Evolutionary conservation across 1,140 invertebrate genomes (phyloP).

Genomic region (Brachionus manjavacas): DNA sequence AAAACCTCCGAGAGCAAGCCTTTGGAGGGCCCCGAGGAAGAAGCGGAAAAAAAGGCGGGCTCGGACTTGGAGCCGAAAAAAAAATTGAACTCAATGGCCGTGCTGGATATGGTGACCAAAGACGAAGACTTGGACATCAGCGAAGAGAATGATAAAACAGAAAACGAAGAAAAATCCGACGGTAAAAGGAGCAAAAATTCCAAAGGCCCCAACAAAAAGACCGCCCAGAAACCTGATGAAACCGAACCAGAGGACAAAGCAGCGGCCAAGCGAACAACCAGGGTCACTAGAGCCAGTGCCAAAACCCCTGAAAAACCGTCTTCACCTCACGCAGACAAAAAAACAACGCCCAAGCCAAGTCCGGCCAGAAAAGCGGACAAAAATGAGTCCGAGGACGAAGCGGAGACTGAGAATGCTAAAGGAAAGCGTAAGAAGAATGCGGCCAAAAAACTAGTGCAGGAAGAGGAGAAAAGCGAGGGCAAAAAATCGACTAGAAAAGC

Average conservation of each 20-base stretch:
- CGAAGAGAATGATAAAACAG: constrained; percentile 27
- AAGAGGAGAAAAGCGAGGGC: not conserved
- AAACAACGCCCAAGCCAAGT: not conserved
- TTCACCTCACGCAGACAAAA: not conserved
- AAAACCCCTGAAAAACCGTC: constrained; percentile 1
- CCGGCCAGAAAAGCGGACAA: not conserved
- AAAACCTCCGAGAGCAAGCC: not conserved
- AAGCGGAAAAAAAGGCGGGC: not conserved
- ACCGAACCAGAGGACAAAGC: not conserved
- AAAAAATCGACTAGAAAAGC: not conserved
- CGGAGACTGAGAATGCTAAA: not conserved
- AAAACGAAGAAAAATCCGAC: not conserved
- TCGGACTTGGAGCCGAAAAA: not conserved
- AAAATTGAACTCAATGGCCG: not conserved
- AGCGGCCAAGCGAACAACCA: not conserved
- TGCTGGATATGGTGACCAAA: constrained; percentile 12
- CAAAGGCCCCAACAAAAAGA: not conserved
- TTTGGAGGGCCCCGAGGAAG: not conserved
- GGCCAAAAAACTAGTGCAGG: constrained; percentile 18
- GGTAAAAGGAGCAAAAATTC: not conserved
- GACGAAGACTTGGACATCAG: not conserved
- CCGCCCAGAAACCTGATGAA: not conserved
- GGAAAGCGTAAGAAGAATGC: not conserved
- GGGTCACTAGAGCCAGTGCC: not conserved
- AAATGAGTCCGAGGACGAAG: constrained; percentile 1